A percentile compares a stretch with the other conserved stretches of the same genome.
Conservation (phyloP, 1,140 invertebrate genomes). For the Drosophila nikananu region DNA sequence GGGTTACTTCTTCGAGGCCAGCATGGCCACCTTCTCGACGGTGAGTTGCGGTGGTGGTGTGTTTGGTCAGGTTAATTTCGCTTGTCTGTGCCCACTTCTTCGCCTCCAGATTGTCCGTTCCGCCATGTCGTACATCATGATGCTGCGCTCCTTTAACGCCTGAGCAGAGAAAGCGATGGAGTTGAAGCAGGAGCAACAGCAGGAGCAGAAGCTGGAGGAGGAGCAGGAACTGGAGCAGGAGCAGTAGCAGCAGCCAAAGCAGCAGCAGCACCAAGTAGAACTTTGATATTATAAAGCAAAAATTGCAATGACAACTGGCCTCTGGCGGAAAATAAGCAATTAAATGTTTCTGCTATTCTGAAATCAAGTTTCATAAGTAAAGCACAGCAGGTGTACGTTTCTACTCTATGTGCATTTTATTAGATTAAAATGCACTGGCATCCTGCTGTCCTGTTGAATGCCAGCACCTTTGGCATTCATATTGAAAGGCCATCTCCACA, state of each 20-base stretch:
- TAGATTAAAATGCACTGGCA: neutral
- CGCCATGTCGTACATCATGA: constrained; percentile 72
- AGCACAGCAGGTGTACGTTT: neutral
- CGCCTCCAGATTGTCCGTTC: constrained; percentile 63
- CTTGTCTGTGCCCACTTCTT: neutral
- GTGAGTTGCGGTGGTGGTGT: constrained; percentile 8
- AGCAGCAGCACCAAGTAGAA: neutral
- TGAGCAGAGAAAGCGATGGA: constrained; percentile 4
- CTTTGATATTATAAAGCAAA: constrained; percentile 4
- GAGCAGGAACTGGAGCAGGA: neutral
- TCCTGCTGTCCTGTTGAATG: neutral
- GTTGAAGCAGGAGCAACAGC: neutral
- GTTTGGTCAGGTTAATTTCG: too few species aligned
- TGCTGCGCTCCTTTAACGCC: constrained; percentile 69
- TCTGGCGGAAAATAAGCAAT: neutral
- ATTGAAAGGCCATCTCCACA: neutral
- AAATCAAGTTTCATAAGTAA: neutral
- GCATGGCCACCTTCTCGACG: constrained; percentile 70
- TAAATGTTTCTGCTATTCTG: neutral
- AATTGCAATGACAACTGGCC: constrained; percentile 3
- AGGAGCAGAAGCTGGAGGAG: too few species aligned
- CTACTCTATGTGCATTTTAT: neutral
- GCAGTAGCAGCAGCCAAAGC: neutral
- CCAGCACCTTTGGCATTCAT: neutral
- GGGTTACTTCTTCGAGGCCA: constrained; percentile 71